Evolutionary conservation across 2,797 vertebrate species (phyloP).

Genomic region (Aeoliscus strigatus): DNA sequence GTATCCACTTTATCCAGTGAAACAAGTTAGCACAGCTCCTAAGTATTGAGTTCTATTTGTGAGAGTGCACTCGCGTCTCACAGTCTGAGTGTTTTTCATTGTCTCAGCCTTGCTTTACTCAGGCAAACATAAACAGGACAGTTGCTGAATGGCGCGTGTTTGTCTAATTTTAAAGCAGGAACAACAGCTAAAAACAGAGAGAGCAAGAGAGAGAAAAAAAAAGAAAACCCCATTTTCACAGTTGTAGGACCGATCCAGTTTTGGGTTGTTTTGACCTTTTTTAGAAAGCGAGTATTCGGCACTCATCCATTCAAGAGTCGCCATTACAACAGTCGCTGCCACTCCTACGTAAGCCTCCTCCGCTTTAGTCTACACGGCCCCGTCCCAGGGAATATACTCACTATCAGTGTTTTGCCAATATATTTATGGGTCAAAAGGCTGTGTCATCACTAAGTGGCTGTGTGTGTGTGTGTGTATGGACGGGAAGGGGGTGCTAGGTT

Average conservation of each 20-base stretch:
- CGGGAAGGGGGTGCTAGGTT: constrained; percentile 26
- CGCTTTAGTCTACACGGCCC: constrained; percentile 1
- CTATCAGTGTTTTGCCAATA: constrained; percentile 62
- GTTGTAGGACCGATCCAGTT: constrained; percentile 1
- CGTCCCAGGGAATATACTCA: constrained; percentile 41
- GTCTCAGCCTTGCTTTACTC: constrained; percentile 24
- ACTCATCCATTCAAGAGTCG: constrained; percentile 12
- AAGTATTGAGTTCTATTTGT: constrained; percentile 20
- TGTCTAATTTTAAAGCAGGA: constrained; percentile 19
- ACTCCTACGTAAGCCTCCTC: constrained; percentile 15
- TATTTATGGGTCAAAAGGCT: constrained; percentile 65
- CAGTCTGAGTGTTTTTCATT: constrained; percentile 24
- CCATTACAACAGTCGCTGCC: constrained; percentile 42
- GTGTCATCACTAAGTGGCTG: constrained; percentile 58
- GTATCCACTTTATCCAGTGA: constrained; percentile 7
- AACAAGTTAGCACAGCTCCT: constrained; percentile 11
- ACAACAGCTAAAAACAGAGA: constrained; percentile 6
- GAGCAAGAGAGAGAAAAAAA: constrained; percentile 1
- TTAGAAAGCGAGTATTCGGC: background rate
- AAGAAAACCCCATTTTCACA: constrained; percentile 13
- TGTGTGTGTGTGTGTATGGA: constrained; percentile 45
- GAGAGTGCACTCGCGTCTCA: constrained; percentile 27
- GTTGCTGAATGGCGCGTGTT: constrained; percentile 5
- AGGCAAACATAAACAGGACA: constrained; percentile 25
- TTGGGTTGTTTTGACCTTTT: constrained; percentile 5